Conservation (phyloP, 2,113 vertebrate genomes). For the Calidris pugnax region DNA sequence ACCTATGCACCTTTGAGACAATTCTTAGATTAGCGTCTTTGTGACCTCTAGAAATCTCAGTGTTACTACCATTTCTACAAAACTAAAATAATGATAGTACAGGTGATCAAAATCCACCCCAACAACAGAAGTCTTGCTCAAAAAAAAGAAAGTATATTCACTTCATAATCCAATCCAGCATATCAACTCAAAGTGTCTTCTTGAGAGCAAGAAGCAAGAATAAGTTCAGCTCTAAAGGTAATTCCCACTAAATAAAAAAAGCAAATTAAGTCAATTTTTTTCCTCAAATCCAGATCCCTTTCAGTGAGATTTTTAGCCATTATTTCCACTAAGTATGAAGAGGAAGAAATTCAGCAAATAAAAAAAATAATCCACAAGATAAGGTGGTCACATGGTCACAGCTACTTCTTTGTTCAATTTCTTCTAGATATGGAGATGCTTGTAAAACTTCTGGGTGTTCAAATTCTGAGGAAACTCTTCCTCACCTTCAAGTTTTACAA, state of each 20-base stretch:
- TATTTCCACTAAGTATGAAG: neutral
- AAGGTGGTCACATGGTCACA: neutral
- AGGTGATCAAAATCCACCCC: neutral
- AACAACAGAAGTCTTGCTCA: neutral
- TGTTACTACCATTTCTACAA: neutral
- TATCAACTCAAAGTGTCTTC: neutral
- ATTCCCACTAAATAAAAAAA: neutral
- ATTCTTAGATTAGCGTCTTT: neutral
- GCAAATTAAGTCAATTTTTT: fast-evolving
- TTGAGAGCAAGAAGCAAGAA: neutral
- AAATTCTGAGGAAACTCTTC: neutral
- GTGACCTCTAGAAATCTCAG: neutral
- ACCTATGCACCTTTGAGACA: neutral
- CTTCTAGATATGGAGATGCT: neutral
- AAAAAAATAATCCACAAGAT: neutral
- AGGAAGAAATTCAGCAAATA: neutral
- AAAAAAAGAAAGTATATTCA: neutral
- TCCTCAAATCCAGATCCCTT: neutral
- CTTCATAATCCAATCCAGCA: neutral
- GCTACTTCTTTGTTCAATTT: neutral
- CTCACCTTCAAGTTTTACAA: neutral
- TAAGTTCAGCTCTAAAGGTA: neutral
- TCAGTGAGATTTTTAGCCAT: neutral
- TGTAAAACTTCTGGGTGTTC: neutral
- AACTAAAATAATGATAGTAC: neutral